These are phyloP conservation scores for Drosophila albomicans DNA, from an alignment of 1,140 invertebrate species.

Conservation along the genomic window DNA sequence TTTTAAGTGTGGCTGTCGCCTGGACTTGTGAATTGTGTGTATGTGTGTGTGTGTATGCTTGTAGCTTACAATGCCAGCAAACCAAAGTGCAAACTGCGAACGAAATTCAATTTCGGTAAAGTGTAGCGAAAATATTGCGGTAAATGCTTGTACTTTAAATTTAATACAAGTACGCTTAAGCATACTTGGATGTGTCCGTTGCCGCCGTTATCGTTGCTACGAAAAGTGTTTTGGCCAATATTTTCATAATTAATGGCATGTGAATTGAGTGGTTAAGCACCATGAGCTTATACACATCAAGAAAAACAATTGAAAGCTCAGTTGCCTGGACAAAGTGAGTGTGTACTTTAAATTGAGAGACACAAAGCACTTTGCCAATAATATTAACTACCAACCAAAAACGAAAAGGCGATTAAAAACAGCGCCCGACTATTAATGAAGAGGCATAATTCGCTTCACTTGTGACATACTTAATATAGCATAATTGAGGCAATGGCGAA, in stretches of 20 bases:
- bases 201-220: background rate
- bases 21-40: conserved; percentile 35
- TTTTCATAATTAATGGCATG: conserved; percentile 77
- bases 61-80: conserved; percentile 1
- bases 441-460: background rate
- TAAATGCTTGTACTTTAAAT: conserved; percentile 80
- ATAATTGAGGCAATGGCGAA: background rate
- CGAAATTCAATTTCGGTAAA: conserved; percentile 68
- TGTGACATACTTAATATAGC: background rate
- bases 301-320: conserved; percentile 64
- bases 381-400: background rate
- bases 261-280: conserved; percentile 56
- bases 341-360: background rate
- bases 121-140: conserved; percentile 75
- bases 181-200: conserved; percentile 29
- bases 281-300: conserved; percentile 24
- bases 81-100: conserved; percentile 1
- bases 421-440: background rate
- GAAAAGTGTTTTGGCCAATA: conserved; percentile 71
- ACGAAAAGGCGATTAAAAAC: background rate
- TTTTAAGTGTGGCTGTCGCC: conserved; percentile 11
- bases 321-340: conserved; percentile 41
- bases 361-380: background rate
- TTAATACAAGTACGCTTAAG: conserved; percentile 62
- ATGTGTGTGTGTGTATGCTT: conserved; percentile 25